phyloP scores from a whole-genome alignment of 2,113 vertebrate species.

The Vulpes lagopus region DNA sequence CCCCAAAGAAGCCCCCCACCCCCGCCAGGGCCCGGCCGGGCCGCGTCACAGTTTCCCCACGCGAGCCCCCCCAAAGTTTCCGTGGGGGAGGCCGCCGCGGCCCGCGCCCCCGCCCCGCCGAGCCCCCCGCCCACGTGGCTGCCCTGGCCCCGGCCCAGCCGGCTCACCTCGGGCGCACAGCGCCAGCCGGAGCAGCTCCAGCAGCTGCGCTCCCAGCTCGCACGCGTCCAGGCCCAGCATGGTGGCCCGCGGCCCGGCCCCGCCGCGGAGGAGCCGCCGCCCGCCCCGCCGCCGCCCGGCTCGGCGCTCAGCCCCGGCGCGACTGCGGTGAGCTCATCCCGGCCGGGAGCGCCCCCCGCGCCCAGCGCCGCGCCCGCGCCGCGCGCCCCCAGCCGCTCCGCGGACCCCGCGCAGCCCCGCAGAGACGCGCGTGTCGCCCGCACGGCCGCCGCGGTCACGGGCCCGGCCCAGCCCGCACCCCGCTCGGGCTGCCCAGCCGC shows the following conservation, averaged over 20 bases:
- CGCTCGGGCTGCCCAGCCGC: not conserved
- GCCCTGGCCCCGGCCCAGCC: not conserved
- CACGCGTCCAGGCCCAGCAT: conserved; percentile 94
- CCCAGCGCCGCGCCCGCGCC: conserved; percentile 82
- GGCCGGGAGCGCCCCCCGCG: conserved; percentile 79
- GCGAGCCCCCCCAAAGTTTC: conserved; percentile 71
- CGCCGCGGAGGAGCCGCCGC: conserved; percentile 10
- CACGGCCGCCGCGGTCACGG: conserved; percentile 31
- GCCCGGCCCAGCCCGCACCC: not conserved
- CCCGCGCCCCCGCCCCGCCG: not conserved
- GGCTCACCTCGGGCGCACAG: conserved; percentile 93
- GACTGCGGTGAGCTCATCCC: conserved; percentile 90
- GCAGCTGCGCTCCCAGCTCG: conserved; percentile 74
- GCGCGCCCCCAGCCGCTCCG: conserved; percentile 80
- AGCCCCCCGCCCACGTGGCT: conserved; percentile 71
- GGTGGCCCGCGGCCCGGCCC: conserved; percentile 67
- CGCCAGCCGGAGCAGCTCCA: conserved; percentile 93
- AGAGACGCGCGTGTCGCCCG: conserved; percentile 74
- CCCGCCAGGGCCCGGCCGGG: not conserved
- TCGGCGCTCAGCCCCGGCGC: conserved; percentile 86
- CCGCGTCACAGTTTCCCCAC: not conserved
- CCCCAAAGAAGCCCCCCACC: not conserved
- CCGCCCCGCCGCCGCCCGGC: conserved; percentile 66
- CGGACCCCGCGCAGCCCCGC: conserved; percentile 78
- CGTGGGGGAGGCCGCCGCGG: not conserved